A percentile compares a stretch with the other conserved stretches of the same genome.
phyloP scores from a whole-genome alignment of 2,797 vertebrate species.

The Dromococcyx pavoninus region DNA sequence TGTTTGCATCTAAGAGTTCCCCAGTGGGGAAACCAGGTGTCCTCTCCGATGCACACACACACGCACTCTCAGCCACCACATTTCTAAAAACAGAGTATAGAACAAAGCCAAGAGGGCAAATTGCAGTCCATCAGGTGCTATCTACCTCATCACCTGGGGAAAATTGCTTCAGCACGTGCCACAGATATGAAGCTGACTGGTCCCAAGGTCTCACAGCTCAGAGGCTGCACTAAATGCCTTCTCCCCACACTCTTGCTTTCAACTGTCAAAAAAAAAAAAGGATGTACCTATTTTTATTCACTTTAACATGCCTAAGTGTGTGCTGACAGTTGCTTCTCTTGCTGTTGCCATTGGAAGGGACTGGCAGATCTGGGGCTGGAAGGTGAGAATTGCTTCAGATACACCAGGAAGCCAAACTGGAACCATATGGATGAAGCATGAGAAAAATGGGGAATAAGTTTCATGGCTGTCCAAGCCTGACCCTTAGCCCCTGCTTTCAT shows the following conservation, averaged over 20 bases:
- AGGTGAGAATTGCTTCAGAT: background rate
- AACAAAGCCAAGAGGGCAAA: background rate
- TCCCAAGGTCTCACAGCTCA: background rate
- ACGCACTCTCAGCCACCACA: rapidly evolving
- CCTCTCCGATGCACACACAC: background rate
- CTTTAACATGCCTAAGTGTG: background rate
- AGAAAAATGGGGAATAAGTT: background rate
- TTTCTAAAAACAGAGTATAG: background rate
- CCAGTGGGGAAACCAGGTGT: background rate
- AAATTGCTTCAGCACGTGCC: background rate
- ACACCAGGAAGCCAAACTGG: background rate
- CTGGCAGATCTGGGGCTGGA: background rate
- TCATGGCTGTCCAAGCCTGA: background rate
- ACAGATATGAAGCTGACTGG: background rate
- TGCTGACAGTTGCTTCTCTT: background rate
- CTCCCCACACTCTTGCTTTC: background rate
- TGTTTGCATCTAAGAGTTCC: background rate
- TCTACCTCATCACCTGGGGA: background rate
- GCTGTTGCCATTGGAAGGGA: background rate
- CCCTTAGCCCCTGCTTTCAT: background rate
- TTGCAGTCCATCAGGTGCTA: background rate
- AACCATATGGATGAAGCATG: background rate
- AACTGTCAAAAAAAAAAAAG: background rate
- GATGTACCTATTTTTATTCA: background rate
- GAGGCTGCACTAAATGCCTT: background rate